Evolutionary conservation across 1,140 invertebrate species (phyloP), one percentile per base, ranked within the genome.

Genomic region (Papilio aristodemus): DNA sequence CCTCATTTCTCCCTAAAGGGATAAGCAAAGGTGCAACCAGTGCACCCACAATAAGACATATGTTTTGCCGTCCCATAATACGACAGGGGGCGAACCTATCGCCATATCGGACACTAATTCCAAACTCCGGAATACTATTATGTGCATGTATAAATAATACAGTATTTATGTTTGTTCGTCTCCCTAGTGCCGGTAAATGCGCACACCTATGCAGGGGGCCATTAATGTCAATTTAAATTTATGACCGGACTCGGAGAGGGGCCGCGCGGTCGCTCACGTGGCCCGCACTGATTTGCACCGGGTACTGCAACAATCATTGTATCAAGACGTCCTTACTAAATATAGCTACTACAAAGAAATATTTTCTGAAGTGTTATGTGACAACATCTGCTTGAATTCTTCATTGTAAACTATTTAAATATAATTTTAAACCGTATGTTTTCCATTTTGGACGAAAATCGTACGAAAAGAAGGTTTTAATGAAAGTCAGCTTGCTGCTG

Each of bases 201-300:
- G 69, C 67, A 67, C 69, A 71, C 58, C 60, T 68, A 63, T 71
- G 69, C 43, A 43, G 67, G 69, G 71, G 66, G 22, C 78, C 73
- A 75, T 77, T 75, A 77, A 64, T 83, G 81, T 80, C 81, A 84
- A 85, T 84, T 80, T 78, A 73, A 78, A 84, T 85, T 81, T 83
- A 84, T 46, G 63, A 46, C 63, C 63, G 63, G 63, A 36, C 63
- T 25, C 70, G 72, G 41, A 43, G 60, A 69, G 72, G 70, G 43
- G 58, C 60, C 68, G 39, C 50, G 25, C 11, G 9, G 67, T 43
- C 36, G 63, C 59, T 79, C 77, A 78, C 78, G 72, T 77, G 76
- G 69, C 80, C 78, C 72, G 68, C 68, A 70, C 70, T 70, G 75
- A 81, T 82, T 81, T 75, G 75, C 74, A 72, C 63, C 72, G 69